Percentiles rank a stretch among this genome's conserved stretches.
Evolutionary conservation across 2,797 vertebrate species (phyloP).

Genomic region (Lithobates sylvaticus): DNA sequence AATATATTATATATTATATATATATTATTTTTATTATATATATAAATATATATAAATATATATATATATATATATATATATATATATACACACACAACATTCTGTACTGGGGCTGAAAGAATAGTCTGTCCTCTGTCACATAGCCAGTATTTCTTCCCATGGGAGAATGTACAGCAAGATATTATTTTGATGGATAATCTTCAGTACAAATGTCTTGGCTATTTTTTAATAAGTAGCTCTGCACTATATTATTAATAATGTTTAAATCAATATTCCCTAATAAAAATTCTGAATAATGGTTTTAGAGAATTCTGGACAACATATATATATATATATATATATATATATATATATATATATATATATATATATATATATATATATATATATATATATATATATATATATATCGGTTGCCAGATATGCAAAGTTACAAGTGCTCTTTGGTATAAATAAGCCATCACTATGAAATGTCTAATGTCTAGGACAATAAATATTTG

Average conservation of each 20-base stretch:
- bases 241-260: constrained; percentile 50
- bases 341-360: too few species aligned
- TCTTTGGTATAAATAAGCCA: constrained; percentile 64
- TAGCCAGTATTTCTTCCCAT: background rate
- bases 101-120: too few species aligned
- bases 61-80: too few species aligned
- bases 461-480: background rate
- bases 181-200: constrained; percentile 36
- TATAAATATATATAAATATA: too few species aligned
- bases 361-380: background rate
- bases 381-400: background rate
- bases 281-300: constrained; percentile 42
- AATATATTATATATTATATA: too few species aligned
- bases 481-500: too few species aligned
- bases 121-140: background rate
- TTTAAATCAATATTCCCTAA: constrained; percentile 40
- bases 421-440: constrained; percentile 4
- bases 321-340: background rate
- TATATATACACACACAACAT: too few species aligned
- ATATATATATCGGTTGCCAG: background rate
- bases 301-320: constrained; percentile 24
- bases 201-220: constrained; percentile 29
- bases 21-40: too few species aligned
- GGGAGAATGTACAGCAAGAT: background rate
- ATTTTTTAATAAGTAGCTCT: constrained; percentile 39